A percentile compares a stretch with the other conserved stretches of the same genome.
phyloP scores from a whole-genome alignment of 2,797 vertebrate genomes.

The Crax fasciolata region DNA sequence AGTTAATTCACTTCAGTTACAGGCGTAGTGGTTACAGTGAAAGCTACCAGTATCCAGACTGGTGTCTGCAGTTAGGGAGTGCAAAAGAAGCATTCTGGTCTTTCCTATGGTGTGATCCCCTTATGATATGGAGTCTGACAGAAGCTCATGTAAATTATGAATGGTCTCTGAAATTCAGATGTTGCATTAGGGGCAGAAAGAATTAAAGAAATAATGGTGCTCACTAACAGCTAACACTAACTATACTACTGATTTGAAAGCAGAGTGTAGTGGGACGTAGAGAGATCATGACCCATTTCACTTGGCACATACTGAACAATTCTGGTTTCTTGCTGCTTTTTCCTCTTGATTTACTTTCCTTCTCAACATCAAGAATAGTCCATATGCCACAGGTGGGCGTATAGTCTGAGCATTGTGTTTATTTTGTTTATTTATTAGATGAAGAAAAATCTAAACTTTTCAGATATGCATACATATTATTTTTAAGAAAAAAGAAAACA shows the following conservation, averaged over 20 bases:
- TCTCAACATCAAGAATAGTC: neutral
- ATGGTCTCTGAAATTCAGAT: neutral
- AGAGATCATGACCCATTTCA: neutral
- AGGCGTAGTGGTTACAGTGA: neutral
- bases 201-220: neutral
- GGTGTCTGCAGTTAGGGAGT: neutral
- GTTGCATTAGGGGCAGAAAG: neutral
- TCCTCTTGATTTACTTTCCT: neutral
- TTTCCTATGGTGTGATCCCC: accelerated
- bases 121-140: neutral
- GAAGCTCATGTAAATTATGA: neutral
- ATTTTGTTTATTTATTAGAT: neutral
- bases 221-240: neutral
- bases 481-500: neutral
- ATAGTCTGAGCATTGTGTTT: neutral
- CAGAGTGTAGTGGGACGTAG: neutral
- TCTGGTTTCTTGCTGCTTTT: neutral
- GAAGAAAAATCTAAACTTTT: neutral
- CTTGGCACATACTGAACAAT: accelerated
- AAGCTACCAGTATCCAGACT: neutral
- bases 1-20: neutral
- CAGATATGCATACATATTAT: neutral
- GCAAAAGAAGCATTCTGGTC: neutral
- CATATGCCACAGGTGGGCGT: neutral
- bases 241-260: neutral